Conservation (phyloP, 2,888 invertebrate genomes). For the Sinhomidia bicolor region DNA sequence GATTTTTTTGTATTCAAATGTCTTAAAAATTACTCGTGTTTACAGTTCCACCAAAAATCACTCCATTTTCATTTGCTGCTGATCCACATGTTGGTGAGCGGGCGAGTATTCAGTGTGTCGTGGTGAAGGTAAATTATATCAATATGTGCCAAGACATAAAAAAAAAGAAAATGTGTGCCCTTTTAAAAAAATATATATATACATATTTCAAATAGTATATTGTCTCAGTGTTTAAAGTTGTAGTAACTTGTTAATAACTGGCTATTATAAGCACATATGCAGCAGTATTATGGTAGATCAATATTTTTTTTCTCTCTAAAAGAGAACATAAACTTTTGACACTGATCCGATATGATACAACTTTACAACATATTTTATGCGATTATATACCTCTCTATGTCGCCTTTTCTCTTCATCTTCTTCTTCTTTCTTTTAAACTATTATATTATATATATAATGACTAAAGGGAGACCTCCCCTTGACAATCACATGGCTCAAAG, state of each 20-base stretch:
- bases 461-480: constrained; percentile 81
- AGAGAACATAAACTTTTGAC: constrained; percentile 1
- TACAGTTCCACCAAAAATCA: constrained; percentile 86
- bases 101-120: constrained; percentile 82
- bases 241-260: too few species aligned
- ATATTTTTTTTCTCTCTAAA: too few species aligned
- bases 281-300: too few species aligned
- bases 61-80: constrained; percentile 86
- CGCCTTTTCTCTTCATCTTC: neutral
- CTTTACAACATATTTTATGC: too few species aligned
- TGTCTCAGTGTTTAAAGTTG: too few species aligned
- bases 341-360: neutral
- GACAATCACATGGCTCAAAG: constrained; percentile 82
- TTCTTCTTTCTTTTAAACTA: constrained; percentile 14
- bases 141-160: neutral
- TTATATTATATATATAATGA: constrained; percentile 38
- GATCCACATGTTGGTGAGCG: constrained; percentile 83
- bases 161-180: too few species aligned
- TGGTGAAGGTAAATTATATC: constrained; percentile 78
- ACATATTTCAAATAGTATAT: too few species aligned
- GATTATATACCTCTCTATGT: too few species aligned
- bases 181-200: too few species aligned
- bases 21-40: constrained; percentile 53
- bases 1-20: constrained; percentile 25
- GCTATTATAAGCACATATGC: too few species aligned